These are phyloP conservation scores for Anguilla japonica DNA, from an alignment of 2,113 vertebrate genomes.

Conservation along the genomic window DNA sequence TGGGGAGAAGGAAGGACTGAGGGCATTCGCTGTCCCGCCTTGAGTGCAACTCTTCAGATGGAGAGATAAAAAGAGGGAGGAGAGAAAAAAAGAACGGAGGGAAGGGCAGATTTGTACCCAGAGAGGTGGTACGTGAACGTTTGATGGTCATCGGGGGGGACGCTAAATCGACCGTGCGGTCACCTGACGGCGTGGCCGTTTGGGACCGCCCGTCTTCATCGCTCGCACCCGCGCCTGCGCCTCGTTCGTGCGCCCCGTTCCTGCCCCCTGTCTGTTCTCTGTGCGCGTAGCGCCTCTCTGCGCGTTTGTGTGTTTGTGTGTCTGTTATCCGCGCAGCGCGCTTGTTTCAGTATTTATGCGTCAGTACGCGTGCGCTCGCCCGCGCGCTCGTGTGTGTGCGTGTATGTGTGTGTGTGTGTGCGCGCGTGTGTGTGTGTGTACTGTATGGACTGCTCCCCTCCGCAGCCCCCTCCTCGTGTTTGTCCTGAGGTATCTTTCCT, in stretches of 20 bases:
- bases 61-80: background rate
- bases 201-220: background rate
- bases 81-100: background rate
- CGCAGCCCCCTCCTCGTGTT: constrained; percentile 54
- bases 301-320: background rate
- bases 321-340: constrained; percentile 10
- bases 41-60: background rate
- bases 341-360: constrained; percentile 36
- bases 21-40: background rate
- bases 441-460: constrained; percentile 19
- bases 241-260: no score
- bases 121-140: background rate
- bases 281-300: no score
- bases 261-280: no score
- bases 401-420: constrained; percentile 55
- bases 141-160: background rate
- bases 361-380: constrained; percentile 50
- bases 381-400: constrained; percentile 18
- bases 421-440: constrained; percentile 18
- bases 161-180: background rate
- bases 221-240: no score
- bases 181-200: background rate
- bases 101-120: background rate
- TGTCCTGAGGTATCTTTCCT: constrained; percentile 75
- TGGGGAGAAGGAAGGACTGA: background rate